phyloP scores from a whole-genome alignment of 2,113 vertebrate species.

The Seriola rivoliana region DNA sequence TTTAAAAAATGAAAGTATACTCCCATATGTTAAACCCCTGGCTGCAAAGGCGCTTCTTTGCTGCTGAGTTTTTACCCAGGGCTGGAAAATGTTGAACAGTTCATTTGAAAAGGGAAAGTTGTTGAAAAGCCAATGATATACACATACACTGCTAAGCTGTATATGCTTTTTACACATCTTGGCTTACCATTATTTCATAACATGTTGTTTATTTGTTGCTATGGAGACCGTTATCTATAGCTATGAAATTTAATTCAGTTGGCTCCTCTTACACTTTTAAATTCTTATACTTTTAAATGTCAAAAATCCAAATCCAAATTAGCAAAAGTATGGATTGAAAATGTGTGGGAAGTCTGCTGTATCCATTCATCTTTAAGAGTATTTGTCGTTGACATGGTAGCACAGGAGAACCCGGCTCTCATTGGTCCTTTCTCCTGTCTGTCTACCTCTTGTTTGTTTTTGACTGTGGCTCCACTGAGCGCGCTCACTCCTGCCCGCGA shows the following conservation, averaged over 20 bases:
- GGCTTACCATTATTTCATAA: not conserved
- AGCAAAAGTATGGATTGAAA: not conserved
- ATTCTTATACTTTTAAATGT: not conserved
- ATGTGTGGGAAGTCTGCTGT: not conserved
- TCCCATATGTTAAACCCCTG: not conserved
- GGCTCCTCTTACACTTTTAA: not conserved
- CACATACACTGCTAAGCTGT: not conserved
- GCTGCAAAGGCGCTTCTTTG: not conserved
- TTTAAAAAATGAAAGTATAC: not conserved
- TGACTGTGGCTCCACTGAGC: slow-evolving; percentile 48
- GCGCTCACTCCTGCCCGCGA: slow-evolving; percentile 61
- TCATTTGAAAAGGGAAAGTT: not conserved
- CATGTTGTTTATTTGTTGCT: slow-evolving; percentile 34
- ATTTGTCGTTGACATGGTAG: slow-evolving; percentile 7
- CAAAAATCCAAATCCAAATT: not conserved
- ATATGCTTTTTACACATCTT: slow-evolving; percentile 2
- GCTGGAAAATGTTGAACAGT: not conserved
- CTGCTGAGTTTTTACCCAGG: not conserved
- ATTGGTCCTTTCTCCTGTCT: slow-evolving; percentile 37
- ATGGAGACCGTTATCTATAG: slow-evolving; percentile 37
- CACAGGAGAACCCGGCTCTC: slow-evolving; percentile 4
- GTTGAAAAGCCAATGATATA: not conserved
- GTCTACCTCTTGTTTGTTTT: slow-evolving; percentile 59
- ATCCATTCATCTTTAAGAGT: not conserved
- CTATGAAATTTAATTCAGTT: not conserved